Percentiles rank a stretch among this genome's conserved stretches.
Evolutionary conservation across 2,888 invertebrate species (phyloP).

Genomic region (Lithophane socia): DNA sequence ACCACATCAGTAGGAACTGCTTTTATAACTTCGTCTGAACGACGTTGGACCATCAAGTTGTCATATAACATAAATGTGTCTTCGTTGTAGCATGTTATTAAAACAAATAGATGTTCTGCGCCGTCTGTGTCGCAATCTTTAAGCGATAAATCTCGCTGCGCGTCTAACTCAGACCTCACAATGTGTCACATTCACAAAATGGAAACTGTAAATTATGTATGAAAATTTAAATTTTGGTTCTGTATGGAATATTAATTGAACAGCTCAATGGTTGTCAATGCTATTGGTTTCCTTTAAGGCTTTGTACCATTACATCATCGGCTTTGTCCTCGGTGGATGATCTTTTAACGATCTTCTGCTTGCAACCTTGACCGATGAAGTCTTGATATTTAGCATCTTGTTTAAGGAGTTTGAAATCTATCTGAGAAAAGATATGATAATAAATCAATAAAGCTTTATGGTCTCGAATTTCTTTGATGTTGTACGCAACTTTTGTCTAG

Average conservation of each 20-base stretch:
- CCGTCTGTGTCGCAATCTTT: constrained; percentile 79
- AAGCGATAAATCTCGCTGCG: constrained; percentile 81
- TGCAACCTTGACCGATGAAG: constrained; percentile 54
- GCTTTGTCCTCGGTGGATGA: constrained; percentile 62
- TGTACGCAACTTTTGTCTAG: constrained; percentile 69
- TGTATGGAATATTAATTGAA: constrained; percentile 67
- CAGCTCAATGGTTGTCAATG: constrained; percentile 36
- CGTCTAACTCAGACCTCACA: constrained; percentile 68
- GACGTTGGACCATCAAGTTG: constrained; percentile 21
- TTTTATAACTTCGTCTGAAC: constrained; percentile 37
- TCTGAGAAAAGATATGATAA: constrained; percentile 11
- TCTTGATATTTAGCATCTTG: constrained; percentile 28
- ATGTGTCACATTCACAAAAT: constrained; percentile 66
- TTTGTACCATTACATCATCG: constrained; percentile 66
- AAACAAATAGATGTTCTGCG: constrained; percentile 81
- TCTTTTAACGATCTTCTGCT: constrained; percentile 45
- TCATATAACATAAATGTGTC: constrained; percentile 63
- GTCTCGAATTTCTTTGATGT: constrained; percentile 13
- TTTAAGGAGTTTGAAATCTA: constrained; percentile 24
- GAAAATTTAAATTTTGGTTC: constrained; percentile 67
- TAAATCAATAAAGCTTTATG: constrained; percentile 12
- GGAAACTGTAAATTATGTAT: constrained; percentile 57
- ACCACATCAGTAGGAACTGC: constrained; percentile 40
- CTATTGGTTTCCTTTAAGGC: constrained; percentile 53
- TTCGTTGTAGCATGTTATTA: constrained; percentile 78